phyloP scores from a whole-genome alignment of 2,113 vertebrate species.

The Istiophorus platypterus region DNA sequence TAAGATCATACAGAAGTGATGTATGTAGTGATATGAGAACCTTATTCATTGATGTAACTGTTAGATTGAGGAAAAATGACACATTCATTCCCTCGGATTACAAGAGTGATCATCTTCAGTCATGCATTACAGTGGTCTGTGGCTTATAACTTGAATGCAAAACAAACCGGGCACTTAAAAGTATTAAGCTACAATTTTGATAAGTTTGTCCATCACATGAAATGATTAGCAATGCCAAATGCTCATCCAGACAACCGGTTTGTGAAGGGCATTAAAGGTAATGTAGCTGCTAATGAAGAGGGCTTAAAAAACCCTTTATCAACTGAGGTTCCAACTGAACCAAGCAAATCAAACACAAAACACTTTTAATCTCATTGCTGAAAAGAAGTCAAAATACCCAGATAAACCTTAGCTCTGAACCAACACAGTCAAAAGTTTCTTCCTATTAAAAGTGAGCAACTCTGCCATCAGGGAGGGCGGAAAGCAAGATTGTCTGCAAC shows the following conservation, averaged over 20 bases:
- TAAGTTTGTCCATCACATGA: slow-evolving; percentile 67
- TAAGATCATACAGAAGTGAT: slow-evolving; percentile 80
- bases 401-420: slow-evolving; percentile 35
- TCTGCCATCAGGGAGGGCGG: slow-evolving; percentile 28
- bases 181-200: slow-evolving; percentile 77
- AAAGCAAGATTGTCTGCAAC: slow-evolving; percentile 74
- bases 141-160: slow-evolving; percentile 71
- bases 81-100: slow-evolving; percentile 71
- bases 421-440: slow-evolving; percentile 15
- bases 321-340: slow-evolving; percentile 40
- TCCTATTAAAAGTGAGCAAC: slow-evolving; percentile 32
- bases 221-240: slow-evolving; percentile 63
- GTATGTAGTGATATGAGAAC: slow-evolving; percentile 77
- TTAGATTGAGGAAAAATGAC: slow-evolving; percentile 66
- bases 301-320: slow-evolving; percentile 34
- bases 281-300: slow-evolving; percentile 41
- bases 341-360: slow-evolving; percentile 53
- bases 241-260: slow-evolving; percentile 39
- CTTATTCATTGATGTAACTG: slow-evolving; percentile 60
- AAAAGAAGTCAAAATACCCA: slow-evolving; percentile 31
- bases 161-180: slow-evolving; percentile 78
- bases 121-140: slow-evolving; percentile 81
- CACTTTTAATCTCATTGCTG: slow-evolving; percentile 50
- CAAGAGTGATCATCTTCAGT: slow-evolving; percentile 67
- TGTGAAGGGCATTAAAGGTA: slow-evolving; percentile 47